These are phyloP conservation scores for Laterallus jamaicensis DNA, from an alignment of 2,113 vertebrate species.

Conservation along the genomic window DNA sequence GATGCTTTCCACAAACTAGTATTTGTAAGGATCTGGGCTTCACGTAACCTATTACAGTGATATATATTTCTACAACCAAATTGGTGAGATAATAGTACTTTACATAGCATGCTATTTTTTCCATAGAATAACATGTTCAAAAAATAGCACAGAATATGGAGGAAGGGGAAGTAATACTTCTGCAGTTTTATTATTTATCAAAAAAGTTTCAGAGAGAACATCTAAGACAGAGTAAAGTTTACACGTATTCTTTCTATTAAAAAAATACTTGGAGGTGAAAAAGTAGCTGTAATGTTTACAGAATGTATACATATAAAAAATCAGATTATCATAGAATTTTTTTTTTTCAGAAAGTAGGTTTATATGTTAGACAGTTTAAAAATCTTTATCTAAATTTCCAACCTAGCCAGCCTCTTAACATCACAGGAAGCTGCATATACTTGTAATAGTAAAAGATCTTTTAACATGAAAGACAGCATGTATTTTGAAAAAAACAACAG, in stretches of 20 bases:
- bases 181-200: no score
- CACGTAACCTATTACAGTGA: background rate
- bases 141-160: no score
- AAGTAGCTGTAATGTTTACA: no score
- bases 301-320: background rate
- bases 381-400: background rate
- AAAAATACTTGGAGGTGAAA: no score
- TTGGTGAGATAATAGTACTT: background rate
- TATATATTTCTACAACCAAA: background rate
- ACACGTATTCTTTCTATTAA: no score
- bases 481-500: background rate
- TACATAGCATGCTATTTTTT: background rate
- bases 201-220: no score
- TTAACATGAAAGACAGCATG: background rate
- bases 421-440: background rate
- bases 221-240: no score
- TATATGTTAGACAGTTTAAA: background rate
- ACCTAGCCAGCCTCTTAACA: background rate
- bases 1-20: background rate
- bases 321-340: background rate
- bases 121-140: no score
- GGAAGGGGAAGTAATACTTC: no score
- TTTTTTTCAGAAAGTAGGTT: background rate
- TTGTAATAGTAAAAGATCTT: background rate
- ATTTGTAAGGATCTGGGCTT: background rate